Evolutionary conservation across 2,888 invertebrate genomes (phyloP), one percentile per base, ranked within the genome.

Genomic region (Dione vanillae): DNA sequence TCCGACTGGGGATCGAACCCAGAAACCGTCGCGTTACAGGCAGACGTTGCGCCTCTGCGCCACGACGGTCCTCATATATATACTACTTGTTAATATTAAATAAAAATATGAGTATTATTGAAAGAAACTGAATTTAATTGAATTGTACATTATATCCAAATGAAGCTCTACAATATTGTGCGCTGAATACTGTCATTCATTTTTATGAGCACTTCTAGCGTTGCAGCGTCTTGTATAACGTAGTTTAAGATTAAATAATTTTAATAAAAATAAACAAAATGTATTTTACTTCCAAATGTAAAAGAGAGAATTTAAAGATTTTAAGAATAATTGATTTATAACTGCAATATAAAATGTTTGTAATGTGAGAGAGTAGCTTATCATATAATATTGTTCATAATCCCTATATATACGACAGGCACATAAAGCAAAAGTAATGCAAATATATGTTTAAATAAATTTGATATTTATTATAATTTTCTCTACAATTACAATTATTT

Each of bases 131-230:
- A n/a, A n/a, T n/a, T n/a, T n/a, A n/a, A n/a, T n/a, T n/a, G n/a
- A n/a, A n/a, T n/a, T n/a, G n/a, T n/a, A n/a, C n/a, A n/a, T n/a
- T n/a, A n/a, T n/a, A n/a, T n/a, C n/a, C n/a, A n/a, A n/a, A n/a
- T n/a, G n/a, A 62, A 62, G 11, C 47, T 37, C 35, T 1, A 20
- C 59, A 59, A 59, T 47, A 37, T 49, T 47, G 47, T 47, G 16
- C 16, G 14, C 20, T 59, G 47, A 62, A 62, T 49, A 47, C 52
- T 37, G 65, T 67, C 61, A 43, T 67, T 72, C 19, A 43, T 40
- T 56, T 61, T 52, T 45, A 68, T 43, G 67, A 65, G 43, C 35
- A 43, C 65, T 51, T n/a, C 7, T n/a, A 49, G 47, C 47, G 20
- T 47, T 12, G 16, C 37, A 62, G 47, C 62, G 16, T 7, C 12